phyloP scores from a whole-genome alignment of 2,888 invertebrate species.

The Platycheirus rosarum region DNA sequence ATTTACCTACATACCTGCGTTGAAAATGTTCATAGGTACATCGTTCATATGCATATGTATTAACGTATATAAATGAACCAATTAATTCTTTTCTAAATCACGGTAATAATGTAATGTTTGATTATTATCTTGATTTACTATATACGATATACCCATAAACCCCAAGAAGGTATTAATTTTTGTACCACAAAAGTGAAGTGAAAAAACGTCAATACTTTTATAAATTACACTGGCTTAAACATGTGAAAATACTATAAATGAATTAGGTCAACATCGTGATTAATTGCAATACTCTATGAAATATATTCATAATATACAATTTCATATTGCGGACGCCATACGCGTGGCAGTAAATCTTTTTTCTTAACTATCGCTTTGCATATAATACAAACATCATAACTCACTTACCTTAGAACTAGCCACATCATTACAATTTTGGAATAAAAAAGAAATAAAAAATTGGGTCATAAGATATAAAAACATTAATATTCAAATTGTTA shows the following conservation, averaged over 20 bases:
- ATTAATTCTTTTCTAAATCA: too few species aligned
- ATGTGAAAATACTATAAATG: conserved; percentile 18
- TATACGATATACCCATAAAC: too few species aligned
- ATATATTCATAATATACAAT: background rate
- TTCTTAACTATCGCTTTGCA: conserved; percentile 45
- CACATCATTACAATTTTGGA: background rate
- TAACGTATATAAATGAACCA: too few species aligned
- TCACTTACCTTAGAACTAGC: conserved; percentile 23
- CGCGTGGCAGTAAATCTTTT: conserved; percentile 1
- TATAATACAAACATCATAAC: conserved; percentile 21
- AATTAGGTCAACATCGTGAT: conserved; percentile 14
- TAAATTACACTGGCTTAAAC: background rate
- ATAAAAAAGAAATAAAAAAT: background rate
- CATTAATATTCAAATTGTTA: conserved; percentile 21
- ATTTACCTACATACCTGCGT: too few species aligned
- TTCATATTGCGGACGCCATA: background rate
- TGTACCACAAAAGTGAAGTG: too few species aligned
- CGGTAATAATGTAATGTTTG: too few species aligned
- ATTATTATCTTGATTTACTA: too few species aligned
- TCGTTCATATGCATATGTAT: too few species aligned
- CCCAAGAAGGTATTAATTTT: too few species aligned
- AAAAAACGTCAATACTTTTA: background rate
- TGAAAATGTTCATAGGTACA: too few species aligned
- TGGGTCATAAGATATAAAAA: conserved; percentile 14
- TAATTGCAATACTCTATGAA: conserved; percentile 2